A percentile compares a stretch with the other conserved stretches of the same genome.
phyloP scores from a whole-genome alignment of 2,113 vertebrate species.

The Melierax canorus region DNA sequence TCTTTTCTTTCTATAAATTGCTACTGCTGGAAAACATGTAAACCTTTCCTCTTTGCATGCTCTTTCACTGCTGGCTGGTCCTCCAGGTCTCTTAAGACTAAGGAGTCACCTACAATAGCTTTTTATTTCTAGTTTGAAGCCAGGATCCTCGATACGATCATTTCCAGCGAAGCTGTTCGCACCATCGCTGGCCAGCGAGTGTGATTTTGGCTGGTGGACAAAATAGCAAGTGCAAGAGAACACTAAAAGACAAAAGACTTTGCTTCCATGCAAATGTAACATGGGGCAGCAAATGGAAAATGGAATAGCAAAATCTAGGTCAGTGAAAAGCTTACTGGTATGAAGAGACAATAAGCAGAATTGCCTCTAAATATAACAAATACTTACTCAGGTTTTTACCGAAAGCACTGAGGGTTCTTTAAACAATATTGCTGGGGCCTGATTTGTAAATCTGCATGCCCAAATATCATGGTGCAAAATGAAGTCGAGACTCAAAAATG shows the following conservation, averaged over 20 bases:
- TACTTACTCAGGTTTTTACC: slow-evolving; percentile 43
- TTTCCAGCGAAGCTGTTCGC: background rate
- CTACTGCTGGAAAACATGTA: background rate
- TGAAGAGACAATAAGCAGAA: slow-evolving; percentile 30
- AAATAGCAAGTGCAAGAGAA: background rate
- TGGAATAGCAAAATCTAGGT: slow-evolving; percentile 50
- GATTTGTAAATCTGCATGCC: background rate
- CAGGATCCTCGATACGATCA: background rate
- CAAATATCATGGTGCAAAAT: background rate
- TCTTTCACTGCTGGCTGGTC: background rate
- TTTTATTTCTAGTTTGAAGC: background rate
- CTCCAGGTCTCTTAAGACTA: background rate
- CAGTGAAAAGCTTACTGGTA: slow-evolving; percentile 34
- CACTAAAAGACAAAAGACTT: slow-evolving; percentile 10
- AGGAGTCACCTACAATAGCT: background rate
- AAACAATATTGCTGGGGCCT: background rate
- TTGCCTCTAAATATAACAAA: slow-evolving; percentile 56
- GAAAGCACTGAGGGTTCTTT: background rate
- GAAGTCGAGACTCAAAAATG: background rate
- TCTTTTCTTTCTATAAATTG: background rate
- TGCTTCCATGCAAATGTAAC: slow-evolving; percentile 9
- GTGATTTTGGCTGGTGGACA: background rate
- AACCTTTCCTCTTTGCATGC: background rate
- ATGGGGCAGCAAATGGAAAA: slow-evolving; percentile 13
- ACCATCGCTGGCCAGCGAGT: background rate